These are phyloP conservation scores for Xenopus petersii DNA, from an alignment of 2,797 vertebrate genomes.

Conservation along the genomic window DNA sequence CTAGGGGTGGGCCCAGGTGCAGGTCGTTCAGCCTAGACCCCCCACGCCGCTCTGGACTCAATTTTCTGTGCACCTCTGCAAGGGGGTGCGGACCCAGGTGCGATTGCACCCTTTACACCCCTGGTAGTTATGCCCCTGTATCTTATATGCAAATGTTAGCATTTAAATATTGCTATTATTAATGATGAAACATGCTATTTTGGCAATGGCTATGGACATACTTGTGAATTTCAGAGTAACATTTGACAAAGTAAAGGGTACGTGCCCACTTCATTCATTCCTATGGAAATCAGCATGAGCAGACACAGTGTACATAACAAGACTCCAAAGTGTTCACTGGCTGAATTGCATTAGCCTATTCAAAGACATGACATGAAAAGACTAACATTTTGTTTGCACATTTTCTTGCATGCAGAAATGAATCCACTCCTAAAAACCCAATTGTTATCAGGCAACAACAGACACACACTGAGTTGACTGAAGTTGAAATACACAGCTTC, in stretches of 20 bases:
- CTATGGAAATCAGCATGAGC: constrained; percentile 26
- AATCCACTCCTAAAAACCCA: constrained; percentile 45
- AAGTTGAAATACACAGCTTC: constrained; percentile 47
- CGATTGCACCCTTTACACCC: too few species aligned
- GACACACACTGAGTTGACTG: constrained; percentile 47
- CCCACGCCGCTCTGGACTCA: too few species aligned
- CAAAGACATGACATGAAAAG: constrained; percentile 47
- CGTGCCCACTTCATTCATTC: constrained; percentile 17
- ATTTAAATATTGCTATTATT: too few species aligned
- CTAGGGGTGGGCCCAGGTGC: too few species aligned
- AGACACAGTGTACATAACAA: constrained; percentile 34
- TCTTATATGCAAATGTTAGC: too few species aligned
- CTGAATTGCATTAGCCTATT: constrained; percentile 42
- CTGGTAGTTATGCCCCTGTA: too few species aligned
- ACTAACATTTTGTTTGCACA: constrained; percentile 46
- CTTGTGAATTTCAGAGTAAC: neutral
- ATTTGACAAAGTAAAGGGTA: constrained; percentile 23
- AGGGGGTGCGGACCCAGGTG: too few species aligned
- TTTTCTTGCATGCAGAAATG: constrained; percentile 46
- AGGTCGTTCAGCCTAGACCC: too few species aligned
- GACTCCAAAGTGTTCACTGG: constrained; percentile 38
- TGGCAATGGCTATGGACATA: neutral
- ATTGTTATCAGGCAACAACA: constrained; percentile 49
- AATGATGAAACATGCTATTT: constrained; percentile 3
- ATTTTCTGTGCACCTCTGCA: too few species aligned